Percentiles rank a stretch among this genome's conserved stretches.
Evolutionary conservation across 2,797 vertebrate genomes (phyloP).

Genomic region (Epinephelus awoara): DNA sequence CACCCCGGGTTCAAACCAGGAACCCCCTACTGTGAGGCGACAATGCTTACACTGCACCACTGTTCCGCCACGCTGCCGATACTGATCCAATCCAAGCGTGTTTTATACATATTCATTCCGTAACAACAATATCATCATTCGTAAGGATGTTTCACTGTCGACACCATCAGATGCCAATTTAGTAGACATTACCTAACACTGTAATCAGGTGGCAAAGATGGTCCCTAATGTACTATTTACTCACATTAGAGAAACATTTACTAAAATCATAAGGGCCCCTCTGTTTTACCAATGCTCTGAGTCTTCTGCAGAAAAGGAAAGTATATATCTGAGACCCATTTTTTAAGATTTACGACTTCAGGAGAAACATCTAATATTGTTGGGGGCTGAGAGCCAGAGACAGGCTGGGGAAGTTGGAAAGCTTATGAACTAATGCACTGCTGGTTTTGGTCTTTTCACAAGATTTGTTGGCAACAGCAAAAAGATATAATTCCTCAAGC

Average conservation of each 20-base stretch:
- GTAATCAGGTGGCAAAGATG: background rate
- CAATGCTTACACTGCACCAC: too few species aligned
- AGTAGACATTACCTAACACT: too few species aligned
- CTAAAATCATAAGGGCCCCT: background rate
- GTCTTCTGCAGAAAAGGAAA: background rate
- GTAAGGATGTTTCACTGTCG: too few species aligned
- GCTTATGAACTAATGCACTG: background rate
- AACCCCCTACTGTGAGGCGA: too few species aligned
- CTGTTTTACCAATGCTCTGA: background rate
- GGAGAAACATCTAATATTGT: background rate
- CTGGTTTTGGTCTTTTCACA: constrained; percentile 15
- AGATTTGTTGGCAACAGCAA: constrained; percentile 20
- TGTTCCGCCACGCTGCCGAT: too few species aligned
- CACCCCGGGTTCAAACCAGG: too few species aligned
- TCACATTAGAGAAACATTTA: background rate
- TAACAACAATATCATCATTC: too few species aligned
- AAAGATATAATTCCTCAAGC: background rate
- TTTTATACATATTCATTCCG: too few species aligned
- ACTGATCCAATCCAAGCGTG: too few species aligned
- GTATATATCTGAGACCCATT: background rate
- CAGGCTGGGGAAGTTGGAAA: background rate
- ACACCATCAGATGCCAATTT: too few species aligned
- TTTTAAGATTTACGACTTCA: constrained; percentile 3
- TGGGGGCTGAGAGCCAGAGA: background rate
- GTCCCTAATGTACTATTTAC: background rate